Base-by-base conservation (phyloP, 2,888 invertebrate species). In the Cheilosia grossa region DNA sequence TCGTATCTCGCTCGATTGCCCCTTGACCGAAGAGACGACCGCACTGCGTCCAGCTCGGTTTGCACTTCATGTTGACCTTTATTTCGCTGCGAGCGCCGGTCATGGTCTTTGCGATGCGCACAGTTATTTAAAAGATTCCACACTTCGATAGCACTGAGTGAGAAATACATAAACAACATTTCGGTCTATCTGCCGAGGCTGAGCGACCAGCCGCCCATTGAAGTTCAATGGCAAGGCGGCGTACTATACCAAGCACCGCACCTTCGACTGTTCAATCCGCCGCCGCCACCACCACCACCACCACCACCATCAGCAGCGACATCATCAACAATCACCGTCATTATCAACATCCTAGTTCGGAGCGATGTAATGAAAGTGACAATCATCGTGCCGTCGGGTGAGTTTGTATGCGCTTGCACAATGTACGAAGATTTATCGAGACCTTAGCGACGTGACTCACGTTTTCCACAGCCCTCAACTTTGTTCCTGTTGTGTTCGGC, bases 281-380 rank as follows among this genome's bases (percentile, higher is more conserved):
- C 27, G 3, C 33, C 40, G 19, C 37, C 70, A 10, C 17, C 33
- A 33, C 10, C 42, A 37, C 21, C 67, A 13, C 17, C 15, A 42
- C 10, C 33, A 17, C 7, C 47, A 47, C 2, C 17, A 49, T 27
- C 64, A 17, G 13, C n/a, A 54, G 15, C 54, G 40, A 47, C 24
- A 56, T 64, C 63, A 64, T 63, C 51, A 54, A 44, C 83, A 83
- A 79, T 79, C 74, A 83, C 74, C 69, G 53, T 79, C 74, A 79
- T 79, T 75, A 80, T 85, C 81, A 80, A 63, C 85, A 74, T 85
- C 81, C 81, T 81, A 72, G 75, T 75, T 80, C 70, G 72, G 56
- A 47, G 73, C 54, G 56, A 72, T 81, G 72, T 72, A 85, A 85
- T 66, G 81, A 85, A 81, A 85, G 81, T 85, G 85, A 85, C 81